phyloP scores from a whole-genome alignment of 1,140 invertebrate species.

The Cataglyphis hispanica region DNA sequence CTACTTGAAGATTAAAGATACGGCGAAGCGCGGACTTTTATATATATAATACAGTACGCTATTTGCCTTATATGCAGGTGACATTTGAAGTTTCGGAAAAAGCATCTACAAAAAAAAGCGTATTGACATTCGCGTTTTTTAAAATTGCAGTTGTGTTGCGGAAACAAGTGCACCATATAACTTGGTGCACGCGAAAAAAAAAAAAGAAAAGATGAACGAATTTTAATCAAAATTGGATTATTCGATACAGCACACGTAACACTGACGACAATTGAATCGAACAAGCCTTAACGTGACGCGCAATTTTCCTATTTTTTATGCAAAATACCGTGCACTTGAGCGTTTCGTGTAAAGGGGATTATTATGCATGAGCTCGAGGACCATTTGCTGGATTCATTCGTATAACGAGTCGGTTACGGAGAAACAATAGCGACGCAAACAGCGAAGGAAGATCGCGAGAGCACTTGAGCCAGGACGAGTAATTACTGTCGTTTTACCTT shows the following conservation, averaged over 20 bases:
- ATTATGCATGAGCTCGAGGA: conserved; percentile 44
- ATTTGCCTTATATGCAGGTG: background rate
- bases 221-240: conserved; percentile 38
- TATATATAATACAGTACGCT: conserved; percentile 1
- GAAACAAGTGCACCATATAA: background rate
- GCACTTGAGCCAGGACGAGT: conserved; percentile 31
- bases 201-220: background rate
- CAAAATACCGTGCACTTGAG: conserved; percentile 9
- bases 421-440: conserved; percentile 46
- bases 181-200: background rate
- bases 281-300: background rate
- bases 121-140: background rate
- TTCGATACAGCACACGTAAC: conserved; percentile 15
- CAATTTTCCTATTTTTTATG: conserved; percentile 29
- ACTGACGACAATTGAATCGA: conserved; percentile 1
- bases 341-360: conserved; percentile 21
- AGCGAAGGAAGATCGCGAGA: conserved; percentile 32
- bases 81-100: conserved; percentile 15
- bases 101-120: conserved; percentile 1
- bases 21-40: background rate
- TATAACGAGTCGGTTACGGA: conserved; percentile 25
- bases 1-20: conserved; percentile 33
- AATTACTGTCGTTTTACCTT: conserved; percentile 52
- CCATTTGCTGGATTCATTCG: conserved; percentile 5
- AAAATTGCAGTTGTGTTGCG: background rate